Base-by-base conservation (phyloP, 2,113 vertebrate genomes). In the Myotis yumanensis region DNA sequence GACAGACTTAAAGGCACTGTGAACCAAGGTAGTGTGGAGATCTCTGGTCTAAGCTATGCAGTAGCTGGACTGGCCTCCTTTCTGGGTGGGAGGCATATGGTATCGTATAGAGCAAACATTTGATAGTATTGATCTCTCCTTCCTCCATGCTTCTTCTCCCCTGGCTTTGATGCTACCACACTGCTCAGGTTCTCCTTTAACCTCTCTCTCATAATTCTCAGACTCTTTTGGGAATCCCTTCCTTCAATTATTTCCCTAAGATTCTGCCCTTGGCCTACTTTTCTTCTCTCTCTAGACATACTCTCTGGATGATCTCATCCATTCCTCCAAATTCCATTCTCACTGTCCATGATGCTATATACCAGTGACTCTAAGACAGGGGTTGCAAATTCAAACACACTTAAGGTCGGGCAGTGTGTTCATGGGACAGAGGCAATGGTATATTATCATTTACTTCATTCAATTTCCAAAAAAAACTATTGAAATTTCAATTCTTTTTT, bases 281-380 rank as follows among this genome's bases (percentile, higher is more conserved):
- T 95, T 30, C 30, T 48, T 90, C 15, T 81, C 30, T 62, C 54
- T 88, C 37, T 51, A 62, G 87, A 54, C 20, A 72, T 25, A n/a
- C 15, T 52, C 82, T 30, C 72, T 69, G 18, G 35, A 79, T 23
- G 35, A 83, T 28, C 62, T 77, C 54, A 40, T 7, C 89, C 30
- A 54, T 10, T 28, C 37, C 64, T 51, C n/a, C 22, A 12, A 25
- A 48, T 28, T 32, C 12, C 80, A 20, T 20, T 81, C 35, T 51
- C 22, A 5, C 30, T 0, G 1, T 15, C 54, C 9, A 18, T 28
- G 30, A 11, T 25, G 28, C 37, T 57, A 0, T 5, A 5, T 20
- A 6, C 25, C 20, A 54, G 14, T 6, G 83, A 76, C 66, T 88
- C 82, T 43, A 48, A 73, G 79, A 43, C 22, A 85, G n/a, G 32